Conservation (phyloP, 2,888 invertebrate genomes). For the Temnothorax unifasciatus region DNA sequence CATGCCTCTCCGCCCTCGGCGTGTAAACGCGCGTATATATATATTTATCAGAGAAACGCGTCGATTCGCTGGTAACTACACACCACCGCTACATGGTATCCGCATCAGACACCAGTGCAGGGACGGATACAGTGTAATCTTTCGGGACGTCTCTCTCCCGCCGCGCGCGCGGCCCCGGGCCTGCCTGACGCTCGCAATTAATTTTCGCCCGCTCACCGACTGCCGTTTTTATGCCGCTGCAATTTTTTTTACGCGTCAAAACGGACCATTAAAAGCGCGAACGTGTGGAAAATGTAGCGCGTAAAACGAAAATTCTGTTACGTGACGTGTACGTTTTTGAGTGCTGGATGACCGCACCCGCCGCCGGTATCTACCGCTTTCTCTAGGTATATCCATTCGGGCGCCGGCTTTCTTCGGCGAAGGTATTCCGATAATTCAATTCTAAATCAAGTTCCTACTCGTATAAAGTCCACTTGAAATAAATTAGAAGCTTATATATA, state of each 20-base stretch:
- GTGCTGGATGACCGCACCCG: neutral
- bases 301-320: conserved; percentile 42
- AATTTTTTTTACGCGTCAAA: conserved; percentile 41
- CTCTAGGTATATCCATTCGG: too few species aligned
- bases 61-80: conserved; percentile 66
- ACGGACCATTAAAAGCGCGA: conserved; percentile 44
- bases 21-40: conserved; percentile 41
- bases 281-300: conserved; percentile 34
- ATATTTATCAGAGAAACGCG: conserved; percentile 70
- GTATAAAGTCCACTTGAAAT: neutral
- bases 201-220: conserved; percentile 26
- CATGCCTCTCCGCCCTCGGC: conserved; percentile 37
- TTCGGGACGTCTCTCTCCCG: conserved; percentile 15
- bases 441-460: neutral
- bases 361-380: neutral
- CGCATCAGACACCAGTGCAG: conserved; percentile 42
- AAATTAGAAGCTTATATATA: neutral
- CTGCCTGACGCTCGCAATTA: conserved; percentile 39
- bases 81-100: conserved; percentile 43
- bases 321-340: neutral
- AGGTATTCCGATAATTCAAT: neutral
- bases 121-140: conserved; percentile 46
- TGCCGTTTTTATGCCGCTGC: conserved; percentile 24
- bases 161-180: neutral
- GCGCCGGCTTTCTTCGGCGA: neutral